Conservation (phyloP, 2,888 invertebrate genomes). For the Drosophila niveifrons region DNA sequence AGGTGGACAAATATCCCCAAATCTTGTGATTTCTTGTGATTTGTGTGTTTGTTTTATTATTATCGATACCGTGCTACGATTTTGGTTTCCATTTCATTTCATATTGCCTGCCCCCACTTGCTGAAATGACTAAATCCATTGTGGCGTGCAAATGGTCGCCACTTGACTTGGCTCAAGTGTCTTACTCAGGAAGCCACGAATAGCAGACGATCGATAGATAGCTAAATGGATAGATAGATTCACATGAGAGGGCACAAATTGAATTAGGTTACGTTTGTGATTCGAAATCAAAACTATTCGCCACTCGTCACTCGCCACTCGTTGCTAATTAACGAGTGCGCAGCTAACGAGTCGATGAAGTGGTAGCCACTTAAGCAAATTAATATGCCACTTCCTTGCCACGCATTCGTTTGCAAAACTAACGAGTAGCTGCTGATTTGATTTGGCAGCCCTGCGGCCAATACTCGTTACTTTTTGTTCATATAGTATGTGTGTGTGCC, state of each 20-base stretch:
- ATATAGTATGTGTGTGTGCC: too few species aligned
- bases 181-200: constrained; percentile 1
- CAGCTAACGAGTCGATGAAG: background rate
- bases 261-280: background rate
- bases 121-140: constrained; percentile 8
- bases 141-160: constrained; percentile 2
- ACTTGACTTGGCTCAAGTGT: constrained; percentile 32
- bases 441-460: too few species aligned
- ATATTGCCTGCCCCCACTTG: constrained; percentile 12
- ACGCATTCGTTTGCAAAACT: too few species aligned
- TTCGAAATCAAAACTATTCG: background rate
- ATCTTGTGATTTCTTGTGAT: constrained; percentile 27
- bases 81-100: constrained; percentile 25
- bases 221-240: too few species aligned
- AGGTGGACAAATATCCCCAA: constrained; percentile 11
- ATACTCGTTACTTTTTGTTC: too few species aligned
- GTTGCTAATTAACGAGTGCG: constrained; percentile 6
- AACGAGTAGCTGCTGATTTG: too few species aligned
- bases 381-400: too few species aligned
- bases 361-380: background rate
- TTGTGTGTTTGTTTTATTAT: background rate
- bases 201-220: too few species aligned
- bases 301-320: constrained; percentile 16
- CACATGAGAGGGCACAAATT: too few species aligned
- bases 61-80: constrained; percentile 4